Percentiles rank a stretch among this genome's conserved stretches.
Conservation (phyloP, 2,888 invertebrate species). For the Chymomyza amoena region DNA sequence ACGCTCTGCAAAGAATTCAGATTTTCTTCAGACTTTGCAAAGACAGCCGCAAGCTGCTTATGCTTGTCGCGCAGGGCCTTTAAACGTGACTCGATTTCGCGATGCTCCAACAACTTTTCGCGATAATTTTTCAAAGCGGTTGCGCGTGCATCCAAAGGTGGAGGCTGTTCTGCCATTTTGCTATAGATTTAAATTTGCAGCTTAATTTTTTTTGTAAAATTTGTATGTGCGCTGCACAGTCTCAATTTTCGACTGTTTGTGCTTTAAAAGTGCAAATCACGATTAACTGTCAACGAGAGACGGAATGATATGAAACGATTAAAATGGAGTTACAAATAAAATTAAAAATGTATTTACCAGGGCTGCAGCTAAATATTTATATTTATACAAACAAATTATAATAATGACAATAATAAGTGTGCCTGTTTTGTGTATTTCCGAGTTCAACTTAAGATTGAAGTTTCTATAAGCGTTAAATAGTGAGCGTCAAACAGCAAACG, state of each 20-base stretch:
- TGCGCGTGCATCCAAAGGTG: conserved; percentile 79
- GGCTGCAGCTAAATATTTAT: neutral
- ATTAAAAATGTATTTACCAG: neutral
- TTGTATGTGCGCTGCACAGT: neutral
- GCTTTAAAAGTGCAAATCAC: neutral
- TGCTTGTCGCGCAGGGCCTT: conserved; percentile 96
- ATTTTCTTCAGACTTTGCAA: conserved; percentile 99
- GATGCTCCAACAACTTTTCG: conserved; percentile 95
- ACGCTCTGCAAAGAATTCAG: conserved; percentile 98
- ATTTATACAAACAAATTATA: neutral
- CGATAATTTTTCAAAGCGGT: conserved; percentile 93
- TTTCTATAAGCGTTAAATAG: no score
- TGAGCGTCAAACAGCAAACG: neutral
- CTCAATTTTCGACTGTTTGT: neutral
- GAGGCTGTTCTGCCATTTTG: conserved; percentile 19
- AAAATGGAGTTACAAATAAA: neutral
- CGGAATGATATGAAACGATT: neutral
- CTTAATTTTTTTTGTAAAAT: neutral
- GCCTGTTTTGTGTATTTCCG: neutral
- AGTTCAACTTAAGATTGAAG: no score
- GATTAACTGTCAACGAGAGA: neutral
- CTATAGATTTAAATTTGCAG: neutral
- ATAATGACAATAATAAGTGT: neutral
- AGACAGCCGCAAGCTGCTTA: conserved; percentile 95
- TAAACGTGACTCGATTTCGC: conserved; percentile 94